Evolutionary conservation across 2,888 invertebrate genomes (phyloP).

Genomic region (Scaptomyza flava): DNA sequence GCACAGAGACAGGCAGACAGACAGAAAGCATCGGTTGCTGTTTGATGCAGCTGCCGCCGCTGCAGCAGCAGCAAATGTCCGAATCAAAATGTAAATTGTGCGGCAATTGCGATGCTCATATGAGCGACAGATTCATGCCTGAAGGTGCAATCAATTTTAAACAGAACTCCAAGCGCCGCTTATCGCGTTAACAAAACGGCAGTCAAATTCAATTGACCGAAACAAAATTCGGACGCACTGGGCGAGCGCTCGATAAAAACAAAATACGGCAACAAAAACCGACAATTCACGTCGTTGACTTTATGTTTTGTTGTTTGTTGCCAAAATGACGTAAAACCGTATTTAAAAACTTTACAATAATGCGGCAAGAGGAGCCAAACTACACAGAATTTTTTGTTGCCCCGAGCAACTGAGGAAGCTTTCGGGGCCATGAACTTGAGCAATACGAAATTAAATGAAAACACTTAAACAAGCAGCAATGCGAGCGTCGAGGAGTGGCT

Average conservation of each 20-base stretch:
- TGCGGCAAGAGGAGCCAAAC: conserved; percentile 15
- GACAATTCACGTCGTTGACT: conserved; percentile 3
- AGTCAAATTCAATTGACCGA: conserved; percentile 38
- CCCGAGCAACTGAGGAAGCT: conserved; percentile 54
- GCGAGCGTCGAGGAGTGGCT: conserved; percentile 9
- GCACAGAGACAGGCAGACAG: not conserved
- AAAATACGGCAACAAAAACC: conserved; percentile 11
- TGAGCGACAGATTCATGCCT: conserved; percentile 27
- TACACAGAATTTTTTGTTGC: conserved; percentile 28
- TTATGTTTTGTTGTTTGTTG: conserved; percentile 8
- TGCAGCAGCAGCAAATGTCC: not conserved
- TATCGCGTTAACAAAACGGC: conserved; percentile 24
- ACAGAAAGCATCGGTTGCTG: not conserved
- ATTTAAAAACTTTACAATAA: conserved; percentile 58
- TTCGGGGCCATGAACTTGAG: conserved; percentile 74
- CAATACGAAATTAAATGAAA: conserved; percentile 59
- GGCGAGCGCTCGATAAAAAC: conserved; percentile 17
- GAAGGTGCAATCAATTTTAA: conserved; percentile 42
- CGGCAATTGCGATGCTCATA: conserved; percentile 22
- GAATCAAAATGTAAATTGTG: conserved; percentile 23
- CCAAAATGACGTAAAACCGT: conserved; percentile 42
- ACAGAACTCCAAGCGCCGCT: conserved; percentile 7
- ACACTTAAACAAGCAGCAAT: conserved; percentile 64
- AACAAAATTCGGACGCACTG: conserved; percentile 15
- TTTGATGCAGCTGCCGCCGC: too few relatives aligned